Evolutionary conservation across 1,140 invertebrate genomes (phyloP), one percentile per base, ranked within the genome.

Genomic region (Dinoponera quadriceps): DNA sequence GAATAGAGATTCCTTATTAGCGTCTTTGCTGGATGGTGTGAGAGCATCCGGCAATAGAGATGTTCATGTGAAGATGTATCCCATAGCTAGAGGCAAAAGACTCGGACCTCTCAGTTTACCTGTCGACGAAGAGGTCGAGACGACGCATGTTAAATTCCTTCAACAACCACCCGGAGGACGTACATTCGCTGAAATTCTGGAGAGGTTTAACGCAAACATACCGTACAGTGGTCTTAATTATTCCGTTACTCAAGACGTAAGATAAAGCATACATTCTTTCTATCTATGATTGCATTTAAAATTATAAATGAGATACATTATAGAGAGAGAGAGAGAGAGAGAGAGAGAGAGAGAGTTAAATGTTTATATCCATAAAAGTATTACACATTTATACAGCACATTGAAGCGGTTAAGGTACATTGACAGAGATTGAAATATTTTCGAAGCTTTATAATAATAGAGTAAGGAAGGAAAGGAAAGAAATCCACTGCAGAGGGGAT

Each of bases 141-240:
- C 96, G 83, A 95, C 96, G 62, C 97, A 98, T 92, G 94, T 99
- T 29, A 97, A 97, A 92, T 97, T 98, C 88, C 94, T 98, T n/a
- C 95, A 97, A 83, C 95, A 96, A 88, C 96, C 96, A 81, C 97
- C 97, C 90, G 96, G 95, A 49, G 93, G 93, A 20, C 95, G 94
- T 90, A 90, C 92, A 11, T 95, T 95, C 85, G 90, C 95, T 25
- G 97, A 98, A 93, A 97, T 97, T 81, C 96, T 99, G 3, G 96
- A 97, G 75, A 95, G 99, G 85, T 99, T 99, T 93, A 99, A 99
- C 95, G 97, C 98, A 60, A 99, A 99, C 93, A 96, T 99, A 89
- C 98, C 99, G 4, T 99, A 99, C 93, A 99, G 98, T 94, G 99
- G 99, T 38, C 96, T 99, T 48, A 96, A 98, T 81, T 99, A 99